These are phyloP conservation scores for Brachyhypopomus occidentalis DNA, from an alignment of 2,113 vertebrate genomes.

Conservation along the genomic window DNA sequence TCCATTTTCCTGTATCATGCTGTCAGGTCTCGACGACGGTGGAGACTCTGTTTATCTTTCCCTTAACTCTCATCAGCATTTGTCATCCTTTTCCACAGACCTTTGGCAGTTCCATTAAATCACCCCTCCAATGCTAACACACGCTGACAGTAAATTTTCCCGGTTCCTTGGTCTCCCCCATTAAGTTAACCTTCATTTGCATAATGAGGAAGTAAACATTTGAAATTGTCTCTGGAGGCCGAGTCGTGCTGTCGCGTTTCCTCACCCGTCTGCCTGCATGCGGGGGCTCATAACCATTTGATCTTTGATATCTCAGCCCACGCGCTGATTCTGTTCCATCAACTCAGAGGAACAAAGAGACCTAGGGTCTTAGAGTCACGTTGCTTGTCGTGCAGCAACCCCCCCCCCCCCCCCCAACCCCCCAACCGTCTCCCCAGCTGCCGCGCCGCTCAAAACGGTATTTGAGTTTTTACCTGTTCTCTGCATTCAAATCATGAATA, in stretches of 20 bases:
- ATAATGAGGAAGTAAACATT: slow-evolving; percentile 75
- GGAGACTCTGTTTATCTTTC: slow-evolving; percentile 33
- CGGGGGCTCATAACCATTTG: slow-evolving; percentile 38
- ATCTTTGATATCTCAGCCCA: slow-evolving; percentile 7
- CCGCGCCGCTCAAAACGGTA: not conserved
- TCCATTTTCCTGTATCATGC: not conserved
- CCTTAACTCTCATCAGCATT: slow-evolving; percentile 46
- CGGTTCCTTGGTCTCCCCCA: slow-evolving; percentile 66
- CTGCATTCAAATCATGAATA: slow-evolving; percentile 5
- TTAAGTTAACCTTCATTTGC: slow-evolving; percentile 66
- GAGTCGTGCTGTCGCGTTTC: slow-evolving; percentile 51
- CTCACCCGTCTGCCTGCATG: slow-evolving; percentile 43
- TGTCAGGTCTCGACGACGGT: slow-evolving; percentile 6
- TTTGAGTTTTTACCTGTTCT: slow-evolving; percentile 9
- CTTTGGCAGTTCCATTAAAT: slow-evolving; percentile 76
- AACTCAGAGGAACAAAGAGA: slow-evolving; percentile 14
- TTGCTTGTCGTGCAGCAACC: not conserved
- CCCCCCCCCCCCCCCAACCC: not conserved
- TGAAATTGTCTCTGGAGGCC: slow-evolving; percentile 69
- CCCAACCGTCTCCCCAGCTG: not conserved
- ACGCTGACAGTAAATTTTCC: slow-evolving; percentile 66
- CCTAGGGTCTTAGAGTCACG: slow-evolving; percentile 3
- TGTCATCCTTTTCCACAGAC: slow-evolving; percentile 67
- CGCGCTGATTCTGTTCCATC: slow-evolving; percentile 5
- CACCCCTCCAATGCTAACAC: slow-evolving; percentile 66